Percentiles rank a stretch among this genome's conserved stretches.
These are phyloP conservation scores for Labia minor DNA, from an alignment of 2,888 invertebrate species.

Conservation along the genomic window DNA sequence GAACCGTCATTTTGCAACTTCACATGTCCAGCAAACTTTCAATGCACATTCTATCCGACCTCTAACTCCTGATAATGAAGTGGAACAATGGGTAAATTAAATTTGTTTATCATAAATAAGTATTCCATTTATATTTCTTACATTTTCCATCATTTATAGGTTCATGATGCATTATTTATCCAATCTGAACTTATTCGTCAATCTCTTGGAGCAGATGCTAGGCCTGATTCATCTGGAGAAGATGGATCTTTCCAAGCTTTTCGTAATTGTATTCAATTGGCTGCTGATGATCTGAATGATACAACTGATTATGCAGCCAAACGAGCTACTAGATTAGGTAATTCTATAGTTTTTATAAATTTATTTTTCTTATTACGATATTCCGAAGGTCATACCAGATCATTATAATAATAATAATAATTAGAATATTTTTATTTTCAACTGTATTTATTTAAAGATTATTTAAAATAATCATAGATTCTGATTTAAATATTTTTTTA, in stretches of 20 bases:
- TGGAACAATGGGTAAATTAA: constrained; percentile 45
- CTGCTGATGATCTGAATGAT: neutral
- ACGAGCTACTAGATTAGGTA: neutral
- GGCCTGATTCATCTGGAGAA: neutral
- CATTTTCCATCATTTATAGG: neutral
- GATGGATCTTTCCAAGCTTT: neutral
- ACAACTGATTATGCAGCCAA: neutral
- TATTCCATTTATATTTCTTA: too few species aligned
- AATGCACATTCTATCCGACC: constrained; percentile 34
- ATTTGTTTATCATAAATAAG: neutral
- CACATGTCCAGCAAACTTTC: constrained; percentile 36
- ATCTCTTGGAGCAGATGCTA: neutral
- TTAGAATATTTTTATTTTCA: too few species aligned
- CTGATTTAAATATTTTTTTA: too few species aligned
- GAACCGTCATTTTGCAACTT: constrained; percentile 43
- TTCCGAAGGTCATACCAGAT: too few species aligned
- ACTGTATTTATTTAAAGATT: too few species aligned
- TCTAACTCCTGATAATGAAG: constrained; percentile 37
- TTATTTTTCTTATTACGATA: too few species aligned
- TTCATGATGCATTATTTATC: neutral
- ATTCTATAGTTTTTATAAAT: neutral
- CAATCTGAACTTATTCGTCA: neutral
- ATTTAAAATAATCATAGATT: too few species aligned
- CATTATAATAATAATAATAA: too few species aligned
- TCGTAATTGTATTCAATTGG: neutral